These are phyloP conservation scores for Epirrhoe alternata DNA, from an alignment of 2,888 invertebrate genomes.

Conservation along the genomic window DNA sequence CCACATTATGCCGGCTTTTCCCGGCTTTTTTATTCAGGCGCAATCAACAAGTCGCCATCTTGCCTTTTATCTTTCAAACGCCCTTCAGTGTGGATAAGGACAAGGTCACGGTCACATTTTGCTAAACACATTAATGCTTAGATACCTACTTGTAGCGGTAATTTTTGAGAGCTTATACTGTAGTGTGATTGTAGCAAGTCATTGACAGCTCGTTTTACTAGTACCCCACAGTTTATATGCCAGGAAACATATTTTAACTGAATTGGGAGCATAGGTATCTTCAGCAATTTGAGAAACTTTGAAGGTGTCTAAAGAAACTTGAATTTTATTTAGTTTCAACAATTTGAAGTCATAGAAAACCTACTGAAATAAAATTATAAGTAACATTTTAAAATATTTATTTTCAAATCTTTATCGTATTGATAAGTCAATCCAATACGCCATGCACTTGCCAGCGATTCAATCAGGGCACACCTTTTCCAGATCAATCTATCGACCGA, in stretches of 20 bases:
- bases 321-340: too few relatives aligned
- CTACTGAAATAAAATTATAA: too few relatives aligned
- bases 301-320: too few relatives aligned
- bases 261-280: too few relatives aligned
- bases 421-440: neutral
- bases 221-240: too few relatives aligned
- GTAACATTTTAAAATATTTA: too few relatives aligned
- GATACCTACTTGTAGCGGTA: neutral
- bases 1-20: too few relatives aligned
- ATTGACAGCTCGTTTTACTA: neutral
- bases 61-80: neutral
- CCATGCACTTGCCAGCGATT: slow-evolving; percentile 8
- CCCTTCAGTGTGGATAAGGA: neutral
- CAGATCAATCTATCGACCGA: slow-evolving; percentile 38
- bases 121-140: neutral
- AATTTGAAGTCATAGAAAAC: too few relatives aligned
- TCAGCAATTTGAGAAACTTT: too few relatives aligned
- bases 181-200: neutral
- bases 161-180: neutral
- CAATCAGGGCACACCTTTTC: slow-evolving; percentile 24
- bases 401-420: too few relatives aligned
- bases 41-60: neutral
- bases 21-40: too few relatives aligned
- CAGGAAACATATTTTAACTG: too few relatives aligned
- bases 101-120: neutral